Evolutionary conservation across 2,888 invertebrate genomes (phyloP), one percentile per base, ranked within the genome.

Genomic region (Parascotia fuliginaria): DNA sequence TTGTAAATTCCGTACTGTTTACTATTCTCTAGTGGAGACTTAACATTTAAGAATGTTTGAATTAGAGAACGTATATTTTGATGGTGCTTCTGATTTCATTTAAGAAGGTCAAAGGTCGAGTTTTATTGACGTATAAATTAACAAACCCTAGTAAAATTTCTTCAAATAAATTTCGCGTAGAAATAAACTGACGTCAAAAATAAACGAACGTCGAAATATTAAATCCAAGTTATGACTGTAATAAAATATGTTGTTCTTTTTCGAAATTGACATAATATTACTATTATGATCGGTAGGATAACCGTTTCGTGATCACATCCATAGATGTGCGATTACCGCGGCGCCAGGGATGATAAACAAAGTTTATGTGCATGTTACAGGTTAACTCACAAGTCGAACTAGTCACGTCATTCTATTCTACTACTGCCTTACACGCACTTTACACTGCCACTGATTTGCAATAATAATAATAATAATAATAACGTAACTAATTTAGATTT

Each of bases 361-460:
- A 83, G 84, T 85, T 83, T 85, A 85, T 75, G 72, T 75, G 74
- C 68, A 77, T 79, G 77, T 84, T 77, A 73, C 75, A 36, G 13
- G 22, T 2, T 29, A 39, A 9, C 65, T 66, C 74, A 75, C 71
- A 77, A 83, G 74, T 77, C 77, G 72, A 70, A 74, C 77, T 71
- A 82, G 87, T 87, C 87, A 89, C 88, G 89, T 79, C 71, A 85
- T 70, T 73, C 74, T 65, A 69, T 65, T 70, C 76, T 83, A 88
- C 77, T 79, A 74, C 68, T 67, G 68, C 65, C 62, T 60, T 69
- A 77, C 89, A 89, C 87, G 88, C 88, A 75, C 83, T 79, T 81
- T 75, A 81, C 85, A 79, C 83, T 77, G 65, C 73, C 64, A 61
- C 69, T 44, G 44, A 13, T 12, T 29, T 7, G 7, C 24, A 24